Percentiles rank a stretch among this genome's conserved stretches.
Evolutionary conservation across 2,888 invertebrate species (phyloP).

Genomic region (Homarus gammarus): DNA sequence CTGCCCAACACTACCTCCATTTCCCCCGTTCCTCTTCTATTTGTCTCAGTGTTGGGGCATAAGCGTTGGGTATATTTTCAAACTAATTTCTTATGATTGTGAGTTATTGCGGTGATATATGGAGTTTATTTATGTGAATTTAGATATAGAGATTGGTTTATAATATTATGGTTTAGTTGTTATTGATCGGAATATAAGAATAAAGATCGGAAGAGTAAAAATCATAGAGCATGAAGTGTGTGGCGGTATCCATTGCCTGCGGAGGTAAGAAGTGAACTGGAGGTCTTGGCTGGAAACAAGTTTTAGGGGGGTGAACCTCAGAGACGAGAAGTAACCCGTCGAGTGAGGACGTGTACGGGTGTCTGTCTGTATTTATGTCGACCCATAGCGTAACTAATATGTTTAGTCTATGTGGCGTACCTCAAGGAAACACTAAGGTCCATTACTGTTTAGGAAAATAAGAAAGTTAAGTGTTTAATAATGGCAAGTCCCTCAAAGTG

Average conservation of each 20-base stretch:
- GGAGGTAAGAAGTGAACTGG: slow-evolving; percentile 54
- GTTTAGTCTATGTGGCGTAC: no score
- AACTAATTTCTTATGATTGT: no score
- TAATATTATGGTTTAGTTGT: no score
- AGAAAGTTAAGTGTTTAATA: not conserved
- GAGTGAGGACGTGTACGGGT: slow-evolving; percentile 38
- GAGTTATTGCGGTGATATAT: no score
- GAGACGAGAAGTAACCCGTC: slow-evolving; percentile 47
- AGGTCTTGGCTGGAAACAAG: slow-evolving; percentile 57
- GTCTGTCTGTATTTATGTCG: no score
- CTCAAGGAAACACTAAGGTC: slow-evolving; percentile 35
- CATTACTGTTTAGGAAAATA: slow-evolving; percentile 16
- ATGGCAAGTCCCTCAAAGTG: no score
- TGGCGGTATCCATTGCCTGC: slow-evolving; percentile 32
- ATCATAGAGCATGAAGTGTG: slow-evolving; percentile 42
- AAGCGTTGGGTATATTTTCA: slow-evolving; percentile 17
- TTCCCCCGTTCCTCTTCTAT: slow-evolving; percentile 65
- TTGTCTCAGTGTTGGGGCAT: slow-evolving; percentile 27
- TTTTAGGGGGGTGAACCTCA: slow-evolving; percentile 44
- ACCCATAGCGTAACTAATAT: no score
- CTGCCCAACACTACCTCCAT: slow-evolving; percentile 58
- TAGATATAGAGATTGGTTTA: no score
- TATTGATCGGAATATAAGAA: not conserved
- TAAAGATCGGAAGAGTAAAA: slow-evolving; percentile 14
- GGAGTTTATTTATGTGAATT: no score